phyloP scores from a whole-genome alignment of 2,888 invertebrate genomes.

The Cantharis rufa region DNA sequence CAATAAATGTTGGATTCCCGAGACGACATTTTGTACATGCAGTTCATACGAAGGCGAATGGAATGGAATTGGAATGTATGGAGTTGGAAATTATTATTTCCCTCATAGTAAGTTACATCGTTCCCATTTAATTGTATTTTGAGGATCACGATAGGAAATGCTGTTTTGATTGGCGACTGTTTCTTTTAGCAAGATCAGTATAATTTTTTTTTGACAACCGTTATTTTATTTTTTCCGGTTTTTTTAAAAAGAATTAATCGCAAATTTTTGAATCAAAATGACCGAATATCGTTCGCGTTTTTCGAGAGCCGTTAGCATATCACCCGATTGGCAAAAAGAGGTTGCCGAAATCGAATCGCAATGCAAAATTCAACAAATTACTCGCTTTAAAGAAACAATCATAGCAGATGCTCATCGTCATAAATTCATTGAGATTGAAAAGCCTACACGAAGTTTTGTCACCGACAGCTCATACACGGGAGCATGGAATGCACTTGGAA shows the following conservation, averaged over 20 bases:
- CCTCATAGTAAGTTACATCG: constrained; percentile 61
- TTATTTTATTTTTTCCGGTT: background rate
- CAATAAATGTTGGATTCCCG: background rate
- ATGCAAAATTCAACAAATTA: background rate
- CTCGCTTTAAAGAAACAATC: background rate
- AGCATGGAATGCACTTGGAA: constrained; percentile 63
- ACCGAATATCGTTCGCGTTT: background rate
- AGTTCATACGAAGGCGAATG: constrained; percentile 65
- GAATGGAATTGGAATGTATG: constrained; percentile 65
- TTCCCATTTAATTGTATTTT: background rate
- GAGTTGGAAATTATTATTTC: constrained; percentile 63
- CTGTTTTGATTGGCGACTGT: background rate
- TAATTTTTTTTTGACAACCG: background rate
- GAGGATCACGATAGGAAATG: background rate
- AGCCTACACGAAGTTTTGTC: constrained; percentile 13
- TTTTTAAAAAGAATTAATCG: background rate
- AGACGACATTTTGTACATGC: constrained; percentile 51
- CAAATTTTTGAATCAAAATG: background rate
- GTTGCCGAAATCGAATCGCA: background rate
- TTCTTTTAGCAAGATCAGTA: background rate
- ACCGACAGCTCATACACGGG: constrained; percentile 66
- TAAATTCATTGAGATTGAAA: background rate
- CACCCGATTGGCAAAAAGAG: background rate
- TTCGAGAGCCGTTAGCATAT: background rate
- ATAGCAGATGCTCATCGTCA: background rate